These are phyloP conservation scores for Myotis yumanensis DNA, from an alignment of 2,113 vertebrate species.

Conservation along the genomic window DNA sequence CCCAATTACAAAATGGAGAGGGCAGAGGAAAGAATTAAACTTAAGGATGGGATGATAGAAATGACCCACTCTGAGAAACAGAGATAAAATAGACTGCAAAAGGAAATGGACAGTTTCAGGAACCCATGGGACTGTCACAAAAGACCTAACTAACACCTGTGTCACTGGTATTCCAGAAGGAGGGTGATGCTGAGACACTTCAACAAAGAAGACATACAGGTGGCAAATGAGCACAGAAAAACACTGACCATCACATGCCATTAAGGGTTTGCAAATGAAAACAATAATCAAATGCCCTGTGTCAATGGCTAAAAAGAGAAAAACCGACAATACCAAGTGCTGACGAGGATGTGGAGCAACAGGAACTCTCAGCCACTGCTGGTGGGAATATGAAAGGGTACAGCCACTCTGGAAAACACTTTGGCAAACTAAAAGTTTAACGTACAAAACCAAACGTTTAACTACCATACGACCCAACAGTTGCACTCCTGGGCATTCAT, in stretches of 20 bases:
- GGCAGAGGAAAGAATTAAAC: neutral
- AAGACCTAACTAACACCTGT: neutral
- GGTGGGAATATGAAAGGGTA: neutral
- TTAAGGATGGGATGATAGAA: neutral
- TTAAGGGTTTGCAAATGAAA: neutral
- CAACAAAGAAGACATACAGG: neutral
- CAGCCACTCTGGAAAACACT: neutral
- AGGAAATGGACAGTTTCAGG: neutral
- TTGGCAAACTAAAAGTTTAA: neutral
- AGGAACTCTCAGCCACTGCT: neutral
- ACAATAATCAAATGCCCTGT: neutral
- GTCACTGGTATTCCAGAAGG: neutral
- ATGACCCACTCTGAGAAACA: neutral
- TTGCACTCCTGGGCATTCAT: neutral
- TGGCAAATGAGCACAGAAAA: neutral
- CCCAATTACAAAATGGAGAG: neutral
- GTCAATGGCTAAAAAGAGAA: neutral
- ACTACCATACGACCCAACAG: neutral
- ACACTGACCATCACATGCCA: too few species aligned
- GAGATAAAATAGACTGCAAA: neutral
- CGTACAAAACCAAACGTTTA: neutral
- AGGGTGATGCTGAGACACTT: neutral
- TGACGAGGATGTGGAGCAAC: neutral
- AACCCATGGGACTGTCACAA: neutral
- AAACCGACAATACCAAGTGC: neutral